Percentiles rank a stretch among this genome's conserved stretches.
Evolutionary conservation across 2,888 invertebrate species (phyloP).

Genomic region (Psococerastis gibbosa): DNA sequence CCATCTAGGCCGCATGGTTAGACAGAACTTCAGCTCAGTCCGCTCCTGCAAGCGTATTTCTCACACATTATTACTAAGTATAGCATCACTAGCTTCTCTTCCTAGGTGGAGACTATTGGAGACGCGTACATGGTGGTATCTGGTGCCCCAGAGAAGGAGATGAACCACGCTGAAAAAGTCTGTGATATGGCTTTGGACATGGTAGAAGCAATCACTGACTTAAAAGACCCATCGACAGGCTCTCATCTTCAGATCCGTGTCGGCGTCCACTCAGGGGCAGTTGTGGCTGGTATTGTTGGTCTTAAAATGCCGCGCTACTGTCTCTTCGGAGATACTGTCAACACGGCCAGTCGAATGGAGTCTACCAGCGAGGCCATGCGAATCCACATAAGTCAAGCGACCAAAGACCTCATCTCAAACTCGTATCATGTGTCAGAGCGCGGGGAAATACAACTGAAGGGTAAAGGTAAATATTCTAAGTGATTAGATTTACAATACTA

Average conservation of each 20-base stretch:
- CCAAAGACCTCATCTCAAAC: conserved; percentile 51
- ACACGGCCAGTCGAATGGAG: conserved; percentile 84
- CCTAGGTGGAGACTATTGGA: conserved; percentile 95
- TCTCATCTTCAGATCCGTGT: conserved; percentile 66
- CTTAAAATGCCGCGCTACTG: conserved; percentile 80
- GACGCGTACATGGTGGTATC: conserved; percentile 98
- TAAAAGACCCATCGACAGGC: conserved; percentile 83
- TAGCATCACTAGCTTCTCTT: no score
- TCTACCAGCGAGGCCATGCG: conserved; percentile 84
- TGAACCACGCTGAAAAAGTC: conserved; percentile 77
- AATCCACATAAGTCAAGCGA: conserved; percentile 85
- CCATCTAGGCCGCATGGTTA: no score
- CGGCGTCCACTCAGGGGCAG: conserved; percentile 79
- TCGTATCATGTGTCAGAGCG: conserved; percentile 57
- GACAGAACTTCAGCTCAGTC: no score
- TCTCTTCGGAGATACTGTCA: conserved; percentile 78
- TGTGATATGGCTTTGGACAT: conserved; percentile 94
- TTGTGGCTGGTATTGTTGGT: conserved; percentile 74
- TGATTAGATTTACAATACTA: no score
- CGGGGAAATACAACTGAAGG: conserved; percentile 76
- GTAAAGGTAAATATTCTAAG: conserved; percentile 43
- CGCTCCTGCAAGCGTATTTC: no score
- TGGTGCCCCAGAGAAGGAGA: conserved; percentile 79
- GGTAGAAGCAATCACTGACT: conserved; percentile 78
- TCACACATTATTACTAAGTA: no score